A percentile compares a stretch with the other conserved stretches of the same genome.
Conservation (phyloP, 2,113 vertebrate genomes). For the Petrocephalus zakoni region DNA sequence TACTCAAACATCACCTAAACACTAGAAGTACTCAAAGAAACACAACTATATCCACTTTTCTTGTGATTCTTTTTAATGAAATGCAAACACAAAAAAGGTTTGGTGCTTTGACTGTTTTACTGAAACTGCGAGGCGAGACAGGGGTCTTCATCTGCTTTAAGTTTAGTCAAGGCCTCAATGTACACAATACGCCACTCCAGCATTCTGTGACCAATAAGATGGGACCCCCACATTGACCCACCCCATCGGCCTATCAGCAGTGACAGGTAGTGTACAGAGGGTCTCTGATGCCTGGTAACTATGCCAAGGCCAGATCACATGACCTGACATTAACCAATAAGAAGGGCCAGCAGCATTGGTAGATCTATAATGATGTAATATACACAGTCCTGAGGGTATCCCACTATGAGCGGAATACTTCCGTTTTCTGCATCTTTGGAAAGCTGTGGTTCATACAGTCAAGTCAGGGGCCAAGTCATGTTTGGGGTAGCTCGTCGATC, state of each 20-base stretch:
- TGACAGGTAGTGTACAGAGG: not conserved
- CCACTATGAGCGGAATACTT: not conserved
- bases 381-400: not conserved
- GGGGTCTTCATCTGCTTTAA: not conserved
- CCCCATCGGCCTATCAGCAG: not conserved
- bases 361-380: not conserved
- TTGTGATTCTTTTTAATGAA: not conserved
- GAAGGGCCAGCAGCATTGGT: not conserved
- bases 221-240: not conserved
- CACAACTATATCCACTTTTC: not conserved
- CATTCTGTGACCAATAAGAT: not conserved
- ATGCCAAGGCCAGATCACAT: not conserved
- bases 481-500: not conserved
- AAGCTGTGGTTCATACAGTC: not conserved
- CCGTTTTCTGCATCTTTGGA: not conserved
- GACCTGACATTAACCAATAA: not conserved
- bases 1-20: not conserved
- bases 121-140: not conserved
- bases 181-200: not conserved
- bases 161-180: not conserved
- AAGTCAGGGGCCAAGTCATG: not conserved
- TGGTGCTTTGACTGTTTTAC: not conserved
- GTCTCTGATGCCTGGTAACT: not conserved
- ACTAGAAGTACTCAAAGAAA: not conserved
- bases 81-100: not conserved